Conservation (phyloP, 2,797 vertebrate species). For the Tokudaia muenninki region DNA sequence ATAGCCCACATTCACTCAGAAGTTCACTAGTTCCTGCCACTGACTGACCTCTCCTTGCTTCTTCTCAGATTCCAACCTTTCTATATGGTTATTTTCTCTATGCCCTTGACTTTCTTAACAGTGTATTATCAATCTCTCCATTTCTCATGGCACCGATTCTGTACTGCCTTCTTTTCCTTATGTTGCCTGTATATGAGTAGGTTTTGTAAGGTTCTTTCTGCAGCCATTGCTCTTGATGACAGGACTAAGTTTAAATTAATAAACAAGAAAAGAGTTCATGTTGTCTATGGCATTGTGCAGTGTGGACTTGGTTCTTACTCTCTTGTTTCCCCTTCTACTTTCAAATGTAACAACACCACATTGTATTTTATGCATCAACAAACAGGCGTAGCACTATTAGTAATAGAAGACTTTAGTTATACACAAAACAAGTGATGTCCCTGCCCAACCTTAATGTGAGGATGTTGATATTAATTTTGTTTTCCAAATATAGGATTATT, state of each 20-base stretch:
- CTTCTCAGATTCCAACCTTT: conserved; percentile 51
- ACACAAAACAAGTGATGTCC: conserved; percentile 33
- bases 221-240: conserved; percentile 32
- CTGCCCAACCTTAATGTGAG: conserved; percentile 23
- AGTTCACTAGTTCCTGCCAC: neutral
- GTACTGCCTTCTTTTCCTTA: conserved; percentile 56
- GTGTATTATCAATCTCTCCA: conserved; percentile 43
- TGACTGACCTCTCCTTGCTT: neutral
- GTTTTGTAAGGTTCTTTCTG: conserved; percentile 35
- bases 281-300: conserved; percentile 43
- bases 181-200: conserved; percentile 14
- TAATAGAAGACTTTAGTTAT: conserved; percentile 52
- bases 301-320: conserved; percentile 53
- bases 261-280: conserved; percentile 66
- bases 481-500: conserved; percentile 46
- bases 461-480: conserved; percentile 53
- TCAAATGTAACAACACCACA: conserved; percentile 52
- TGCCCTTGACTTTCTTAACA: conserved; percentile 60
- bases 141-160: conserved; percentile 63
- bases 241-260: conserved; percentile 66
- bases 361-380: conserved; percentile 59
- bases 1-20: neutral
- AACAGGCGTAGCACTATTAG: conserved; percentile 7
- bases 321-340: conserved; percentile 62
- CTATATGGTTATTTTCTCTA: conserved; percentile 36